Percentiles rank a stretch among this genome's conserved stretches.
These are phyloP conservation scores for Siphamia tubifer DNA, from an alignment of 2,113 vertebrate species.

Conservation along the genomic window DNA sequence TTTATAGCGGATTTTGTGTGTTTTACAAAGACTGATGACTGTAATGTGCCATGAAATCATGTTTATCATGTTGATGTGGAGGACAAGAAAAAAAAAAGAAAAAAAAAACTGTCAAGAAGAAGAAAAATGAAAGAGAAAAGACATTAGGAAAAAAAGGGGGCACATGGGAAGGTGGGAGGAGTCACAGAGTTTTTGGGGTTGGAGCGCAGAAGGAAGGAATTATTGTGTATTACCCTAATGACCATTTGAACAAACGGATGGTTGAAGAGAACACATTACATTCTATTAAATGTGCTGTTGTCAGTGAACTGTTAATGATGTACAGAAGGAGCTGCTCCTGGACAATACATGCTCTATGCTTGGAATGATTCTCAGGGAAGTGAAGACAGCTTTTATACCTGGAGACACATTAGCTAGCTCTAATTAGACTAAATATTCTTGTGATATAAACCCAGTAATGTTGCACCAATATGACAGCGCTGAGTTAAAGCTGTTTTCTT, in stretches of 20 bases:
- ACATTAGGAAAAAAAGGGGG: neutral
- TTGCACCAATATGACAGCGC: constrained; percentile 31
- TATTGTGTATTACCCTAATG: constrained; percentile 63
- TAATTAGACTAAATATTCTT: constrained; percentile 74
- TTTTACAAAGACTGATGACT: constrained; percentile 63
- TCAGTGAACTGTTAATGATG: constrained; percentile 65
- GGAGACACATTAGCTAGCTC: constrained; percentile 72
- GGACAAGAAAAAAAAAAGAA: constrained; percentile 2
- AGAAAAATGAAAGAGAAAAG: constrained; percentile 6
- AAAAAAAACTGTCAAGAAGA: neutral
- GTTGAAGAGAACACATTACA: constrained; percentile 57
- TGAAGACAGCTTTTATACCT: constrained; percentile 58
- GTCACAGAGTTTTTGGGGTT: constrained; percentile 32
- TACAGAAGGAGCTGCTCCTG: constrained; percentile 52
- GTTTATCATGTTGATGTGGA: constrained; percentile 51
- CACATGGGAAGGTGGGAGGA: constrained; percentile 35
- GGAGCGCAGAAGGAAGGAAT: constrained; percentile 51
- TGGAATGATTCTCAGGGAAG: constrained; percentile 65
- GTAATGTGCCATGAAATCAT: constrained; percentile 52
- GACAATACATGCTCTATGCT: constrained; percentile 58
- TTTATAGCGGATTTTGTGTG: constrained; percentile 50
- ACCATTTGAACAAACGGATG: constrained; percentile 57
- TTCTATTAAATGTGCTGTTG: constrained; percentile 63
- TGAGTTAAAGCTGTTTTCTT: no score
- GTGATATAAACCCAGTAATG: constrained; percentile 43